A percentile compares a stretch with the other conserved stretches of the same genome.
phyloP scores from a whole-genome alignment of 2,797 vertebrate species.

The Ibycter americanus region DNA sequence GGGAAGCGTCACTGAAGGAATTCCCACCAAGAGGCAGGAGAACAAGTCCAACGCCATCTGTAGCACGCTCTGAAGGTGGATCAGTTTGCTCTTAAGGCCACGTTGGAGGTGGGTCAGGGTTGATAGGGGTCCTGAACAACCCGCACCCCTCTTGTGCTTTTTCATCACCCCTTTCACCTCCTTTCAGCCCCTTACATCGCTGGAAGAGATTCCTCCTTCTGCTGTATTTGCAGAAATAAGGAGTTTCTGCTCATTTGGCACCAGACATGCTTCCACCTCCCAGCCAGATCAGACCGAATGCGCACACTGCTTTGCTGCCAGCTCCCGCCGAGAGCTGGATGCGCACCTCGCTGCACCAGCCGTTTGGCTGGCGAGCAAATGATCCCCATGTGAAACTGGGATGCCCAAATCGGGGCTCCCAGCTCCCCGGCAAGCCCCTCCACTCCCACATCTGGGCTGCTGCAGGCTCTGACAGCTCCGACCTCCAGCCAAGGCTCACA shows the following conservation, averaged over 20 bases:
- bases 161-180: not conserved
- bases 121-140: not conserved
- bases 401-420: not conserved
- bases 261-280: not conserved
- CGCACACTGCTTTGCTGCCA: not conserved
- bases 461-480: not conserved
- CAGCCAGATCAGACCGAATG: not conserved
- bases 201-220: not conserved
- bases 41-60: not conserved
- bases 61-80: not conserved
- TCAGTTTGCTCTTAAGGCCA: not conserved
- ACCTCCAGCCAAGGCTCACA: rapidly evolving
- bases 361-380: not conserved
- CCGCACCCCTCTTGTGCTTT: not conserved
- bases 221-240: not conserved
- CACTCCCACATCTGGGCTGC: not conserved
- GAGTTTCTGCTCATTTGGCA: not conserved
- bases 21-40: not conserved
- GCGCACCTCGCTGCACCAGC: rapidly evolving
- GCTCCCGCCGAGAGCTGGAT: not conserved
- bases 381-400: not conserved
- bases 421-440: not conserved
- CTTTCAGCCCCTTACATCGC: rapidly evolving
- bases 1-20: not conserved
- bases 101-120: not conserved